phyloP scores from a whole-genome alignment of 2,888 invertebrate genomes.

The Strigamia crassipes region DNA sequence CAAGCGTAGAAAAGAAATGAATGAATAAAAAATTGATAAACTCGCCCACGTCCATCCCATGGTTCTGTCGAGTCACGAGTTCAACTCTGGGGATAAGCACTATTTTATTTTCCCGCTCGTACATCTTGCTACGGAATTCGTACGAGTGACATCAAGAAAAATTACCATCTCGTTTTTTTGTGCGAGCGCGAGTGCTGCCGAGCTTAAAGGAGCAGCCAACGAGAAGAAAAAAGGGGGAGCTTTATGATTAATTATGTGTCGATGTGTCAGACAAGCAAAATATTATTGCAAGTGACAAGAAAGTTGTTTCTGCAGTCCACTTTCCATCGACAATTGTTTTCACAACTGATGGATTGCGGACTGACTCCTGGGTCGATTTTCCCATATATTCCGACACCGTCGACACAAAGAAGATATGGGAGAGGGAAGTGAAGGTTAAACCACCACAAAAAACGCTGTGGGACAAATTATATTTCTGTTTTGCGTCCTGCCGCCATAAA shows the following conservation, averaged over 20 bases:
- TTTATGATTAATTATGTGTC: constrained; percentile 16
- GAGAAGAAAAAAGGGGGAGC: neutral
- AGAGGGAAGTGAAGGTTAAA: neutral
- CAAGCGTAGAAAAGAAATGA: neutral
- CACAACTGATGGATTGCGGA: constrained; percentile 13
- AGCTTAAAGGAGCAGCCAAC: neutral
- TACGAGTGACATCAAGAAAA: constrained; percentile 17
- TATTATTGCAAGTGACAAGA: constrained; percentile 11
- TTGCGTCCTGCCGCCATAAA: constrained; percentile 15
- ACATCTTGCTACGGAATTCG: neutral
- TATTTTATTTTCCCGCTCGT: constrained; percentile 1
- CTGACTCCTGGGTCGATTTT: constrained; percentile 2
- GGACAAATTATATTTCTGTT: constrained; percentile 16
- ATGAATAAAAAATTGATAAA: constrained; percentile 18
- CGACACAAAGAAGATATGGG: neutral
- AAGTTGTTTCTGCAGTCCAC: neutral
- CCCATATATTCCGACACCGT: neutral
- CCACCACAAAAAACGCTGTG: neutral
- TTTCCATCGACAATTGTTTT: constrained; percentile 14
- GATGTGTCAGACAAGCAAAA: constrained; percentile 5
- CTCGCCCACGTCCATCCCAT: constrained; percentile 3
- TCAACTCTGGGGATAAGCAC: neutral
- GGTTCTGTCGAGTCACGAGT: neutral
- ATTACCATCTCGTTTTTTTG: neutral
- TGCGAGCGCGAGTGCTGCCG: neutral